Evolutionary conservation across 2,888 invertebrate species (phyloP), one percentile per base, ranked within the genome.

Genomic region (Bedellia somnulentella): DNA sequence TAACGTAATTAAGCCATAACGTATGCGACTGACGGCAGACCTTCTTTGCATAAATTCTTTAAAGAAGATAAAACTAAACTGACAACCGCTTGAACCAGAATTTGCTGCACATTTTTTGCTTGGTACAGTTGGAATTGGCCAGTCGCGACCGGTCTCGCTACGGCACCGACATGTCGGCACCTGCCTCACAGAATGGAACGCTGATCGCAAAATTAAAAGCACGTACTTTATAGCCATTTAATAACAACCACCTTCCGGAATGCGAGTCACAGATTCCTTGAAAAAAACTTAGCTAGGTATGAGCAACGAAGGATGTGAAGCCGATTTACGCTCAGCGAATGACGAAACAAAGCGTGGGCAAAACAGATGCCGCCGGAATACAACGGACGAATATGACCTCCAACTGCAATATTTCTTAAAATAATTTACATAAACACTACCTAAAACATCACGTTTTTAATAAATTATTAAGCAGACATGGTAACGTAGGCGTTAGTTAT

Each of bases 81-180:
- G 18, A 29, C 30, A 30, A 30, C 33, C 27, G 25, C 25, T n/a
- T n/a, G n/a, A n/a, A n/a, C n/a, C n/a, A n/a, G n/a, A n/a, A n/a
- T n/a, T n/a, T n/a, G n/a, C n/a, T n/a, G n/a, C 39, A 38, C 40
- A 45, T 40, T 42, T 46, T 45, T 44, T 38, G 35, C 27, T 23
- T 14, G 24, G 16, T 29, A 24, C 34, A 27, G 26, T 10, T 24
- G 18, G 30, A 25, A 18, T 27, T 33, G 30, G 33, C 17, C 32
- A 15, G 22, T 40, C 40, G 11, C 33, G 36, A 35, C 37, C 29
- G 34, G 34, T 27, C 28, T 54, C 42, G 31, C 41, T 16, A 15
- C 28, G 16, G 40, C 47, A 40, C 42, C 53, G 59, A 63, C 68
- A 57, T 49, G 68, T 63, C 60, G 57, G 55, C 68, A 70, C 70